A percentile compares a stretch with the other conserved stretches of the same genome.
phyloP scores from a whole-genome alignment of 2,113 vertebrate species.

The Takifugu flavidus region DNA sequence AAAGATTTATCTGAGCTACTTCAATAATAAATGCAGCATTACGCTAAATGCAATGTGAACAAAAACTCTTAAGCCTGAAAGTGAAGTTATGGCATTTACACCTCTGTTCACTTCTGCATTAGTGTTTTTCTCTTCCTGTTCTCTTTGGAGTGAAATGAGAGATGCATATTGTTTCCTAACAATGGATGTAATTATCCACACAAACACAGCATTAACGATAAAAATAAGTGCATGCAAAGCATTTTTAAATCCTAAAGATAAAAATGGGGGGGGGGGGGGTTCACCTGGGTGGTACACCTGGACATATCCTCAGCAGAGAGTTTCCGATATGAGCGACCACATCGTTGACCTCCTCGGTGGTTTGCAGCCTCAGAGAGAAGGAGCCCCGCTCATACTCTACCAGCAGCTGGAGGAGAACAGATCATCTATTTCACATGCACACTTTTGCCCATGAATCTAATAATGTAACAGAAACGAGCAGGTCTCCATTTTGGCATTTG shows the following conservation, averaged over 20 bases:
- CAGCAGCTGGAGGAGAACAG: constrained; percentile 74
- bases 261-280: too few relatives aligned
- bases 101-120: too few relatives aligned
- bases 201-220: too few relatives aligned
- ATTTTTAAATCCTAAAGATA: too few relatives aligned
- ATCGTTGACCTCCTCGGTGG: constrained; percentile 88
- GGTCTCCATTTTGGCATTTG: not conserved
- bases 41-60: not conserved
- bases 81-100: not conserved
- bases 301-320: constrained; percentile 89
- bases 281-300: constrained; percentile 87
- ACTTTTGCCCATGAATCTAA: not conserved
- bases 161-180: too few relatives aligned
- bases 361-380: constrained; percentile 86
- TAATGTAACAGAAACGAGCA: not conserved
- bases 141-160: too few relatives aligned
- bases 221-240: too few relatives aligned
- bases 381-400: constrained; percentile 87
- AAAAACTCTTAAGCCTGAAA: not conserved
- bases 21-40: not conserved
- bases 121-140: too few relatives aligned
- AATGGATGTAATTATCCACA: too few relatives aligned
- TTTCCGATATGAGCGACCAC: constrained; percentile 89
- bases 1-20: not conserved
- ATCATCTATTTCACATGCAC: not conserved